Evolutionary conservation across 2,888 invertebrate genomes (phyloP), one percentile per base, ranked within the genome.

Genomic region (Drosophila limbata): DNA sequence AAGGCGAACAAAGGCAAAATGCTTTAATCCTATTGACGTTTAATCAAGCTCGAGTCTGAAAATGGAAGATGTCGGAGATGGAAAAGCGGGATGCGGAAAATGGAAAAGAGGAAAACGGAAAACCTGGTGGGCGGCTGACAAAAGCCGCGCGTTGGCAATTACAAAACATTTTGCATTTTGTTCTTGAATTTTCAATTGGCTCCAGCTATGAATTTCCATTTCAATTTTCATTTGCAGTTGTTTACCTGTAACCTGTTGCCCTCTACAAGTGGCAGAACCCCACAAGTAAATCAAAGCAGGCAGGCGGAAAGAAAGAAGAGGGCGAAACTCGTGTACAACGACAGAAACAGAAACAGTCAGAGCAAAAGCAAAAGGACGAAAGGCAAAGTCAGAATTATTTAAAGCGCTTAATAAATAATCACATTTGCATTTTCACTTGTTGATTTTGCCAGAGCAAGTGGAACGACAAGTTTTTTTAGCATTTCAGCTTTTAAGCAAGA

Each of bases 361-460:
- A 62, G 56, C n/a, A 52, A 15, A 25, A 25, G 56, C n/a, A 52
- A 15, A 45, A 39, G 42, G 35, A 21, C 42, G 33, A 17, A 48
- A 51, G 48, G 67, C 44, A 60, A 61, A 64, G 59, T 62, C 57
- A 66, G 70, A 71, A 70, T 79, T 82, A 77, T 90, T 90, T 82
- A 83, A 79, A 81, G 78, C 81, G 76, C 79, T 87, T 87, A 77
- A 84, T 89, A 89, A 88, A 84, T 88, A 89, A 83, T 87, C 81
- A 84, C 89, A 88, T 90, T 87, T 90, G 81, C 88, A 90, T 90
- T 89, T 88, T 84, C 77, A 88, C 90, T 89, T 90, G 90, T 88
- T 88, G 88, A 90, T 88, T 86, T 73, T 81, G 50, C 47, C 52
- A 57, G 35, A 45, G 31, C 71, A 67, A 68, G 56, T 56, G 59